Conservation (phyloP, 2,797 vertebrate genomes). For the Labeo calbasu region DNA sequence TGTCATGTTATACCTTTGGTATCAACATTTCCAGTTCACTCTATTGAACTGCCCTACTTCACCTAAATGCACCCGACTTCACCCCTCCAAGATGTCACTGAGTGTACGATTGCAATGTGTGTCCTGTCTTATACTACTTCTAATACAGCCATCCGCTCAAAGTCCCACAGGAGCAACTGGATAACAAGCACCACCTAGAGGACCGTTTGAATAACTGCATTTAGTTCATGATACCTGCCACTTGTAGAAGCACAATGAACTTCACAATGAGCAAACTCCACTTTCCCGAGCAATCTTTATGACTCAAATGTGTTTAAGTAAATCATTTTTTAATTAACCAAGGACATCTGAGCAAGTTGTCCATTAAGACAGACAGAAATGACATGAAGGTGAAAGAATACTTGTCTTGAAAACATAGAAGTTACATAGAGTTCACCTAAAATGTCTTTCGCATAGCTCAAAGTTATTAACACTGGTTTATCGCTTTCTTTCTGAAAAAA, state of each 20-base stretch:
- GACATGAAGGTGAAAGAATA: not conserved
- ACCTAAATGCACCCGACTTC: not conserved
- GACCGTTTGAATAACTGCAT: slow-evolving; percentile 39
- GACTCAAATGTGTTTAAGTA: not conserved
- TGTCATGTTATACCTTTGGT: slow-evolving; percentile 25
- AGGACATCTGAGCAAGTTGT: not conserved
- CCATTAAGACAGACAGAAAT: not conserved
- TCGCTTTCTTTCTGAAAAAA: not conserved
- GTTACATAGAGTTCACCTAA: not conserved
- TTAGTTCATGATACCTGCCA: not conserved
- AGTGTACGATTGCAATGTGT: slow-evolving; percentile 35
- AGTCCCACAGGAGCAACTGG: slow-evolving; percentile 44
- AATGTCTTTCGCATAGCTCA: not conserved
- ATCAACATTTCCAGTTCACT: not conserved
- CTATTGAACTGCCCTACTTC: not conserved
- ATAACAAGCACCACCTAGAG: slow-evolving; percentile 69
- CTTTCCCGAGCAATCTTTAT: not conserved
- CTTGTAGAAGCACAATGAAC: not conserved
- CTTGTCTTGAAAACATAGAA: not conserved
- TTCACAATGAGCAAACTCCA: slow-evolving; percentile 5
- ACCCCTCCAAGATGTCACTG: slow-evolving; percentile 35
- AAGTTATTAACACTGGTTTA: not conserved
- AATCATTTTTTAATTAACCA: not conserved
- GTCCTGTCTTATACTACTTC: slow-evolving; percentile 36
- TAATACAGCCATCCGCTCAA: slow-evolving; percentile 13